Percentiles rank a stretch among this genome's conserved stretches.
These are phyloP conservation scores for Wiebesia pumilae DNA, from an alignment of 1,140 invertebrate species.

Conservation along the genomic window DNA sequence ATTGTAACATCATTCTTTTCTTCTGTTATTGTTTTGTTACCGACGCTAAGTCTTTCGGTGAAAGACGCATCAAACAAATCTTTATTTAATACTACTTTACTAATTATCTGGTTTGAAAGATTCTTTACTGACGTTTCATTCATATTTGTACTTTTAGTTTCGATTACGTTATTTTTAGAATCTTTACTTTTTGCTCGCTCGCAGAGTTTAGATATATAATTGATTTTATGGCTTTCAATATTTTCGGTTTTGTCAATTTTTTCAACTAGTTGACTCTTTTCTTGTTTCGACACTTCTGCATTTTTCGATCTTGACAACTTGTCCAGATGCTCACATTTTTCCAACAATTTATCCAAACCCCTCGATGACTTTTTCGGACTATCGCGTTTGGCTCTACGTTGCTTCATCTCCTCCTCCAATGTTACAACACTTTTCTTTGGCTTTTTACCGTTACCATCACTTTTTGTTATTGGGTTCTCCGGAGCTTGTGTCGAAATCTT, in stretches of 20 bases:
- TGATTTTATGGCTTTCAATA: background rate
- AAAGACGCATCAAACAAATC: slow-evolving; percentile 32
- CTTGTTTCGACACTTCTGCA: slow-evolving; percentile 21
- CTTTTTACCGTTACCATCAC: slow-evolving; percentile 62
- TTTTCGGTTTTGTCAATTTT: slow-evolving; percentile 23
- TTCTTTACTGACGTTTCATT: background rate
- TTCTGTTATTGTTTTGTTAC: slow-evolving; percentile 24
- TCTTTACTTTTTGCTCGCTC: slow-evolving; percentile 55
- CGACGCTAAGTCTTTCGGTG: slow-evolving; percentile 24
- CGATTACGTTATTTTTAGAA: slow-evolving; percentile 54
- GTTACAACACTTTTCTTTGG: slow-evolving; percentile 58
- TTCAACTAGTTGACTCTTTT: background rate
- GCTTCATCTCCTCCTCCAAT: slow-evolving; percentile 77
- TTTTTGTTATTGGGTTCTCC: slow-evolving; percentile 34
- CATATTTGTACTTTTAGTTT: background rate
- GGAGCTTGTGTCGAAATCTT: slow-evolving; percentile 6
- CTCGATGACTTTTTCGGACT: slow-evolving; percentile 72
- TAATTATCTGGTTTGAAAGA: background rate
- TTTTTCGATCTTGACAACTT: slow-evolving; percentile 68
- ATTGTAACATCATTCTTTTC: background rate
- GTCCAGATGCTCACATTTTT: slow-evolving; percentile 72
- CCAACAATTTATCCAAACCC: slow-evolving; percentile 75
- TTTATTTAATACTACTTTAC: slow-evolving; percentile 2
- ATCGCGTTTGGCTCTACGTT: slow-evolving; percentile 74
- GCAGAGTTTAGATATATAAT: background rate